A percentile compares a stretch with the other conserved stretches of the same genome.
phyloP scores from a whole-genome alignment of 1,140 invertebrate species.

The Drosophila lowei region DNA sequence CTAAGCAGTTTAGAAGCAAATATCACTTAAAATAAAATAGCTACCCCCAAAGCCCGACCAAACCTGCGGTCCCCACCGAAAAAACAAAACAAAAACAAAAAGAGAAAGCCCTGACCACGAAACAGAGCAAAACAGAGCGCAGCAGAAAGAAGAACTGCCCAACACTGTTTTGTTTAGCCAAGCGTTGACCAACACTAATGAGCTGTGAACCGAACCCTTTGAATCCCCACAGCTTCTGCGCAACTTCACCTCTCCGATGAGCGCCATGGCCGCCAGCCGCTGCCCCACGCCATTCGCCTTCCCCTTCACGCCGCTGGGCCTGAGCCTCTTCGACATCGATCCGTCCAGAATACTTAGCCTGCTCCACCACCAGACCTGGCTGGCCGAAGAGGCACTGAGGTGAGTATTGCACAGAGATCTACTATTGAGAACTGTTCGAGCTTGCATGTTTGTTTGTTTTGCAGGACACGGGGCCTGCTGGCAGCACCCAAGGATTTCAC shows the following conservation, averaged over 20 bases:
- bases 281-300: conserved; percentile 81
- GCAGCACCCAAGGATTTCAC: conserved; percentile 76
- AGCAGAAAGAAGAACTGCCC: conserved; percentile 4
- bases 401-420: conserved; percentile 25
- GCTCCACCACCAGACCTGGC: conserved; percentile 81
- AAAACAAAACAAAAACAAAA: too few relatives aligned
- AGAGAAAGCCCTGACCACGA: background rate
- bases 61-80: too few relatives aligned
- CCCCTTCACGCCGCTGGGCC: conserved; percentile 79
- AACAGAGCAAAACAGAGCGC: conserved; percentile 7
- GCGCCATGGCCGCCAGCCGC: conserved; percentile 59
- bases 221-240: conserved; percentile 60
- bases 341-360: conserved; percentile 83
- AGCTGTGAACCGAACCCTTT: conserved; percentile 1
- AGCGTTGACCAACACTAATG: too few relatives aligned
- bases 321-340: conserved; percentile 82
- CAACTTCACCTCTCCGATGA: conserved; percentile 71
- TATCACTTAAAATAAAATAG: too few relatives aligned
- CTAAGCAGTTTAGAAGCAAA: background rate
- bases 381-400: conserved; percentile 82
- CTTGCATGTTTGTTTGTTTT: background rate
- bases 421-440: background rate
- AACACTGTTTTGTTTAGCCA: too few relatives aligned
- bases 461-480: conserved; percentile 72
- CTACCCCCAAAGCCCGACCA: too few relatives aligned